Evolutionary conservation across 2,113 vertebrate genomes (phyloP), one percentile per base, ranked within the genome.

Genomic region (Pteropus alecto): DNA sequence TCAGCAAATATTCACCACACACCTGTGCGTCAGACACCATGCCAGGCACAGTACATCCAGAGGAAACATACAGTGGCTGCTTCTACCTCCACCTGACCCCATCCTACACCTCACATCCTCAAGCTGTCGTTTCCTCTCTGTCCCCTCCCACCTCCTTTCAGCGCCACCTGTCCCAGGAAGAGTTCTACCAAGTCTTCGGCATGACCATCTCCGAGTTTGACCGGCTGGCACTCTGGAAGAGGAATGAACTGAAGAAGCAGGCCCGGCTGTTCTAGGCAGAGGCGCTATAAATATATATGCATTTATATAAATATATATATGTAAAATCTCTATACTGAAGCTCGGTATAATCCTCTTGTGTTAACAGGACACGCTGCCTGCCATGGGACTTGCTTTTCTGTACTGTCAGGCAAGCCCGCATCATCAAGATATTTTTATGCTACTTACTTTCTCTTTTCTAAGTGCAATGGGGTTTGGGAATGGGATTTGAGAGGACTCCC

Each of bases 161-260:
- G 99, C 99, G 99, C 68, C 99, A 99, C 97, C 98, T 99, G 93
- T 99, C 99, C 73, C 99, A 99, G 95, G 99, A 99, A 81, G 99
- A 99, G 98, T 99, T 99, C 98, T 99, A 99, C 97, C 99, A 99
- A 95, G 99, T 99, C 94, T 99, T 99, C 3, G 99, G 99, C 73
- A 99, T 99, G 99, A 99, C 99, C 90, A 98, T 99, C 77, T 99
- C 99, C 0, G 99, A 99, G 90, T 99, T 99, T 38, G 99, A 99
- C 98, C 99, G 99, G 71, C 99, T 99, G 98, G 99, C 99, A 93
- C 98, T 99, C 98, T 99, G 99, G 99, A 99, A 99, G 98, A 99
- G 99, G 97, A 99, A 99, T 2, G 99, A 99, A 98, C 98, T 99
- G 92, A 99, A 99, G 99, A 99, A 99, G 98, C 99, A 99, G 96